Conservation (phyloP, 2,113 vertebrate genomes). For the Albula glossodonta region DNA sequence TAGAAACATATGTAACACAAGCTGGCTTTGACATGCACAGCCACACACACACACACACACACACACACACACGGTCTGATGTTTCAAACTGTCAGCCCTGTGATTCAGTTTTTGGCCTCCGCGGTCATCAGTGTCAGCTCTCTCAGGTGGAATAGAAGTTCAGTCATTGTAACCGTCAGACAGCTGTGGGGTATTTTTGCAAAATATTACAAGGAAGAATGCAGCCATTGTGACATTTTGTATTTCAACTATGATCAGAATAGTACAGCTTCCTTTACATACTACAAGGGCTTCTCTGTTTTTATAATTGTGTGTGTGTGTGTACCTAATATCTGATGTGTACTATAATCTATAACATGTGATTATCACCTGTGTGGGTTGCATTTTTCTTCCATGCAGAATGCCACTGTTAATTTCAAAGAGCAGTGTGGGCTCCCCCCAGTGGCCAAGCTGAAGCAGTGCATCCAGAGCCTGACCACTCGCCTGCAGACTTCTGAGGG, state of each 20-base stretch:
- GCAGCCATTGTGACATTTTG: neutral
- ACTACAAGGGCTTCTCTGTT: neutral
- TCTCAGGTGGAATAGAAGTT: neutral
- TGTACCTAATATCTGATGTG: conserved; percentile 8
- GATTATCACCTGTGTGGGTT: neutral
- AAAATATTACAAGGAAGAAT: neutral
- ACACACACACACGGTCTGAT: conserved; percentile 8
- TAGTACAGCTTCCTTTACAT: neutral
- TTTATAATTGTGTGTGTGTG: neutral
- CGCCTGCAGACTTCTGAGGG: conserved; percentile 81
- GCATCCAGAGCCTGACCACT: conserved; percentile 87
- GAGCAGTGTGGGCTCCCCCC: conserved; percentile 96
- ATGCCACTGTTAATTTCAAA: conserved; percentile 84
- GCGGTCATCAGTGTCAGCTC: neutral
- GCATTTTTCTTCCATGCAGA: conserved; percentile 63
- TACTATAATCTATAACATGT: neutral
- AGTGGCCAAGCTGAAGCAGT: conserved; percentile 93
- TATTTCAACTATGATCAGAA: neutral
- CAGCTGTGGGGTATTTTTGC: neutral
- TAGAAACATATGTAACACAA: no score
- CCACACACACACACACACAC: conserved; percentile 20
- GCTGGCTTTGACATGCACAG: no score
- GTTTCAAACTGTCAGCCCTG: neutral
- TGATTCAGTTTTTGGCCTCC: neutral
- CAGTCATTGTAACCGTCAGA: no score